Percentiles rank a stretch among this genome's conserved stretches.
Evolutionary conservation across 2,888 invertebrate species (phyloP).

Genomic region (Magallana nippona): DNA sequence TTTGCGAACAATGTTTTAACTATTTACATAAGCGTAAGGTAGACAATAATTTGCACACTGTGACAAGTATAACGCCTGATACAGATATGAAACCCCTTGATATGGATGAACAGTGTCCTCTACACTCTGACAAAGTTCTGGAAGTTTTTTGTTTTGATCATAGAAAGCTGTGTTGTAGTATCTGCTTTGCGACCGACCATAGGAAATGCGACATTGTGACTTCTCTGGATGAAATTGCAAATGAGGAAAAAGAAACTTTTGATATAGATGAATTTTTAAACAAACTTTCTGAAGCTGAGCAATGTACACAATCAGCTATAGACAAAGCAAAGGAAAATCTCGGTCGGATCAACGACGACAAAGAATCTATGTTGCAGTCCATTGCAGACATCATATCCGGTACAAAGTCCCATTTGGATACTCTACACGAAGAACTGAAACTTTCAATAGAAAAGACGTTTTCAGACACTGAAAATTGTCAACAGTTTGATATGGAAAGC

Average conservation of each 20-base stretch:
- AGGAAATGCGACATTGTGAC: slow-evolving; percentile 6
- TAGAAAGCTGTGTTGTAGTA: slow-evolving; percentile 29
- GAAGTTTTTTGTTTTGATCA: slow-evolving; percentile 37
- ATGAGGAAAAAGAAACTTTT: not conserved
- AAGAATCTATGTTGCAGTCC: not conserved
- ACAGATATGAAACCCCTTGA: not conserved
- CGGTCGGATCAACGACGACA: not conserved
- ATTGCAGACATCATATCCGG: not conserved
- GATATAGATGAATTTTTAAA: not conserved
- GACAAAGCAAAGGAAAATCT: not conserved
- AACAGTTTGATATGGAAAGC: not conserved
- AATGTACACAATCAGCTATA: not conserved
- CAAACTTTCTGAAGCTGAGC: not conserved
- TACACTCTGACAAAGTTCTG: not conserved
- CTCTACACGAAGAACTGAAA: not conserved
- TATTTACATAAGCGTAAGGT: not conserved
- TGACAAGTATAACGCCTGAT: not conserved
- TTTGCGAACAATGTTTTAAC: slow-evolving; percentile 25
- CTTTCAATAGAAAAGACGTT: slow-evolving; percentile 4
- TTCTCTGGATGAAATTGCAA: slow-evolving; percentile 11
- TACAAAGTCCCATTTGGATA: not conserved
- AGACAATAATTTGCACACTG: not conserved
- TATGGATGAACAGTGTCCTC: not conserved
- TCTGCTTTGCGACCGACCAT: slow-evolving; percentile 38
- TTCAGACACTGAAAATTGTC: not conserved